Conservation (phyloP, 2,113 vertebrate species). For the Telmatochromis sp. region DNA sequence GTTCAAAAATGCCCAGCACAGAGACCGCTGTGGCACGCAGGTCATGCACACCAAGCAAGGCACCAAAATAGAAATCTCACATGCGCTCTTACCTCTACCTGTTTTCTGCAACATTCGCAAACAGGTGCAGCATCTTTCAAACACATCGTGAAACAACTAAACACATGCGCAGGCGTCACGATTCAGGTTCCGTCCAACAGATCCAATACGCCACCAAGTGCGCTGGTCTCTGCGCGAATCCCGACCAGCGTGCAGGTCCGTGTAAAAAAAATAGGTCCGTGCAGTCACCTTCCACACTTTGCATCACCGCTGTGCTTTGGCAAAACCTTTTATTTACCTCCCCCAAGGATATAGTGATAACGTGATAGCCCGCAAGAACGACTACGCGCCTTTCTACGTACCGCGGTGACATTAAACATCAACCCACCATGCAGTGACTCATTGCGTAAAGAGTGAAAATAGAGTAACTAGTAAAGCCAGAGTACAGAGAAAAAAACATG, state of each 20-base stretch:
- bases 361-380: constrained; percentile 18
- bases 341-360: constrained; percentile 44
- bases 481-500: constrained; percentile 8
- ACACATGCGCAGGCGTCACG: neutral
- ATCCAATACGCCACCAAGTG: neutral
- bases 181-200: neutral
- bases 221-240: neutral
- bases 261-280: neutral
- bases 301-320: constrained; percentile 52
- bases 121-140: constrained; percentile 62
- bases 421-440: constrained; percentile 11
- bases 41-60: neutral
- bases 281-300: constrained; percentile 29
- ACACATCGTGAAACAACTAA: constrained; percentile 47
- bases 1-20: neutral
- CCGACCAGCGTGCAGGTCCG: neutral
- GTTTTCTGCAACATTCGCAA: constrained; percentile 72
- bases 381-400: constrained; percentile 46
- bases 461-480: constrained; percentile 5
- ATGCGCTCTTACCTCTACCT: constrained; percentile 65
- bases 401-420: constrained; percentile 37
- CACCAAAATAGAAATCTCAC: neutral
- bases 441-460: constrained; percentile 39
- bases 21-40: neutral
- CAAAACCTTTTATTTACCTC: constrained; percentile 60